Conservation (phyloP, 2,113 vertebrate species). For the Cinclus mexicanus region DNA sequence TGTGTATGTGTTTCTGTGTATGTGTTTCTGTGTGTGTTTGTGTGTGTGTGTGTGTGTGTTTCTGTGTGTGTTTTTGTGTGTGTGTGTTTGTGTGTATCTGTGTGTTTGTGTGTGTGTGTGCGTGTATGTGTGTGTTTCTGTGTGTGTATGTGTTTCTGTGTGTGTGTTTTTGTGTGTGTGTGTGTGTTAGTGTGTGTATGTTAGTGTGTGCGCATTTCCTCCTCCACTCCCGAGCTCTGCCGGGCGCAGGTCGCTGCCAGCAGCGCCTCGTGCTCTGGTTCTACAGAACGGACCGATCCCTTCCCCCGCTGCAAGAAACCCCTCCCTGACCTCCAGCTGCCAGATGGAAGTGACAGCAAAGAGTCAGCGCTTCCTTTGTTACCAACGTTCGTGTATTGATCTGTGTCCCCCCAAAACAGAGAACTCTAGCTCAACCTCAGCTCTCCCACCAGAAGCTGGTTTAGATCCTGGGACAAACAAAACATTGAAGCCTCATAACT, state of each 20-base stretch:
- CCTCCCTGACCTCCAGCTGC: not conserved
- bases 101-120: no score
- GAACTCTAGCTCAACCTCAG: not conserved
- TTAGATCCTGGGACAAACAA: not conserved
- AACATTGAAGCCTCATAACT: not conserved
- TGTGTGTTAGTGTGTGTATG: no score
- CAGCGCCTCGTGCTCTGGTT: rapidly evolving
- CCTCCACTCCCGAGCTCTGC: not conserved
- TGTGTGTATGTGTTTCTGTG: no score
- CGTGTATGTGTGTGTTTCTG: no score
- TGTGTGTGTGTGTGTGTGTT: no score
- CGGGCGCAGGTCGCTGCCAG: rapidly evolving
- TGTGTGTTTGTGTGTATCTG: no score
- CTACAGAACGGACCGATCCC: rapidly evolving
- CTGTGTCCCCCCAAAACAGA: not conserved
- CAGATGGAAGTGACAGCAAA: not conserved
- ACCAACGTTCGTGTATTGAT: not conserved
- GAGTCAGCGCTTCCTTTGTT: not conserved
- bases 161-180: no score
- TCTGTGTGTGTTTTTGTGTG: no score
- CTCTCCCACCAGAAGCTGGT: not conserved
- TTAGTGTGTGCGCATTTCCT: not conserved
- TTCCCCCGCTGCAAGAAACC: not conserved
- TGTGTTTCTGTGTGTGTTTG: no score
- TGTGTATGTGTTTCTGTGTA: no score